These are phyloP conservation scores for Drosophila paracracens DNA, from an alignment of 2,888 invertebrate genomes.

Conservation along the genomic window DNA sequence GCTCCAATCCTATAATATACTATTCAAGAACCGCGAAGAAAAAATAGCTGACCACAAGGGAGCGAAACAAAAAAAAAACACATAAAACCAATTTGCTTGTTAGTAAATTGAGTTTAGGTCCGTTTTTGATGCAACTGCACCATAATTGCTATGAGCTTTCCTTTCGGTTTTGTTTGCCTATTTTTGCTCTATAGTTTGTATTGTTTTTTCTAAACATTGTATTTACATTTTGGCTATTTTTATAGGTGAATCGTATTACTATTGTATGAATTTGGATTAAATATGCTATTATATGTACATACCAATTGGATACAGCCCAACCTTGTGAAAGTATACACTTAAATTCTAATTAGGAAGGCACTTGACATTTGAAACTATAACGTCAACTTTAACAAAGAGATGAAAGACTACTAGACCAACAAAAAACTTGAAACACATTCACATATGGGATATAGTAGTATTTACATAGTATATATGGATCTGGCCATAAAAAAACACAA, in stretches of 20 bases:
- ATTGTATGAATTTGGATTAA: slow-evolving; percentile 20
- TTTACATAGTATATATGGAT: slow-evolving; percentile 9
- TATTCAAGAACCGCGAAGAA: slow-evolving; percentile 36
- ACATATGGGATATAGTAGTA: slow-evolving; percentile 10
- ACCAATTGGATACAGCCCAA: slow-evolving; percentile 23
- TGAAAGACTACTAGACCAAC: slow-evolving; percentile 22
- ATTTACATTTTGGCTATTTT: slow-evolving; percentile 58
- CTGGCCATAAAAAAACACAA: slow-evolving; percentile 6
- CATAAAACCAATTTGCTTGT: slow-evolving; percentile 19
- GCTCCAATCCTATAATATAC: slow-evolving; percentile 21
- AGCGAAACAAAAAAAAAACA: slow-evolving; percentile 4
- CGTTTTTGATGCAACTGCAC: slow-evolving; percentile 19
- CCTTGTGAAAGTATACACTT: slow-evolving; percentile 42
- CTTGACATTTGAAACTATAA: slow-evolving; percentile 70
- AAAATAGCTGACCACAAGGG: slow-evolving; percentile 4
- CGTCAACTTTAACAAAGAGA: slow-evolving; percentile 51
- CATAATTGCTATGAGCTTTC: slow-evolving; percentile 3
- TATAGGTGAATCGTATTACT: slow-evolving; percentile 20
- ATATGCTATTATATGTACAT: slow-evolving; percentile 39
- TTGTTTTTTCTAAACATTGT: slow-evolving; percentile 21
- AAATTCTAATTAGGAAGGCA: slow-evolving; percentile 75
- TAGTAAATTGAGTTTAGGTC: slow-evolving; percentile 18
- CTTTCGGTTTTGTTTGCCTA: slow-evolving; percentile 6
- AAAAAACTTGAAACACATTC: slow-evolving; percentile 12
- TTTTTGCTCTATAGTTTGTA: slow-evolving; percentile 27